A percentile compares a stretch with the other conserved stretches of the same genome.
Conservation (phyloP, 2,888 invertebrate species). For the Neria commutata region DNA sequence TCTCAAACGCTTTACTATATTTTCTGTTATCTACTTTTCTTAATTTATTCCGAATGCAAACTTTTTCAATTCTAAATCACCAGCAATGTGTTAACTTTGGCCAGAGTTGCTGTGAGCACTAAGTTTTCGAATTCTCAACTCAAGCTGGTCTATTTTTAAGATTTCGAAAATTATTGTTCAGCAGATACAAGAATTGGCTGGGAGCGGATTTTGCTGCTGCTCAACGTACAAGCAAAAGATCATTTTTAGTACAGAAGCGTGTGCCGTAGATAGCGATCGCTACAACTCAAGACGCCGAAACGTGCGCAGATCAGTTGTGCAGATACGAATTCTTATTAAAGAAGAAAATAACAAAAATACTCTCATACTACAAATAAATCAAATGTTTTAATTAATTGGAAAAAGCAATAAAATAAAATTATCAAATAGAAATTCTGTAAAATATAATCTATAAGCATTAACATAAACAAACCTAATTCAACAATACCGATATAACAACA, state of each 20-base stretch:
- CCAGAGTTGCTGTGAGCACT: not conserved
- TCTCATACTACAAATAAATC: slow-evolving; percentile 4
- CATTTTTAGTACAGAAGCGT: slow-evolving; percentile 20
- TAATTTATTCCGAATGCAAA: not conserved
- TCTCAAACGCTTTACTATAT: not conserved
- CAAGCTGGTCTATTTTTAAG: slow-evolving; percentile 17
- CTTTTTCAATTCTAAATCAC: too few species aligned
- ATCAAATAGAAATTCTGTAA: not conserved
- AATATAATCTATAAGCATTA: not conserved
- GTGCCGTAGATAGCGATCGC: slow-evolving; percentile 14
- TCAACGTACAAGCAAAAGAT: slow-evolving; percentile 2
- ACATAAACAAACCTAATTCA: too few species aligned
- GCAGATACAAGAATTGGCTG: slow-evolving; percentile 13
- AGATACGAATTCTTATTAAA: not conserved
- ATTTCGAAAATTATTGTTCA: slow-evolving; percentile 21
- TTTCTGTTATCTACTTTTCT: not conserved
- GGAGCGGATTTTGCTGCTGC: slow-evolving; percentile 10
- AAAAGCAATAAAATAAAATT: not conserved
- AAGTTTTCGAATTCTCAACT: not conserved
- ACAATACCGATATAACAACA: too few species aligned
- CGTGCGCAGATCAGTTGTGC: slow-evolving; percentile 1
- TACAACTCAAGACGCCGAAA: slow-evolving; percentile 8
- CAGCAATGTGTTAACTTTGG: not conserved
- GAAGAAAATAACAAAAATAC: slow-evolving; percentile 5
- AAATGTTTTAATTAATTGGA: too few species aligned